Evolutionary conservation across 2,888 invertebrate genomes (phyloP).

Genomic region (Caenorhabditis uteleia): DNA sequence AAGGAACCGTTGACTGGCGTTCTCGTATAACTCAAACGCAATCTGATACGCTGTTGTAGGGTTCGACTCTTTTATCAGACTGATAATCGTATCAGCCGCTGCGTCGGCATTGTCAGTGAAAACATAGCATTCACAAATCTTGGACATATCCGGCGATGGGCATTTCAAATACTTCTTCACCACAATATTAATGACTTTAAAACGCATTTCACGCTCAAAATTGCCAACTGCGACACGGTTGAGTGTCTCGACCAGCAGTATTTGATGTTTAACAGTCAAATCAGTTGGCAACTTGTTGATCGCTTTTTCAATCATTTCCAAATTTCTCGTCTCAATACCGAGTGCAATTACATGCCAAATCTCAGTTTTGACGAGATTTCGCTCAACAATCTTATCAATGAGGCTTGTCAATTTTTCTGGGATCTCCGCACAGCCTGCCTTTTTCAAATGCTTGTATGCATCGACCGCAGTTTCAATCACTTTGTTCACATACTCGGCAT

Average conservation of each 20-base stretch:
- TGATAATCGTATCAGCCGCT: constrained; percentile 18
- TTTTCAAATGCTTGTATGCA: constrained; percentile 15
- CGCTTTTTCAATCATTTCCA: constrained; percentile 93
- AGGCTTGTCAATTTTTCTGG: constrained; percentile 8
- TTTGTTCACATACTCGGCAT: constrained; percentile 34
- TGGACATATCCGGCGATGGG: constrained; percentile 22
- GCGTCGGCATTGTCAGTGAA: constrained; percentile 30
- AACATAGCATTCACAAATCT: constrained; percentile 33
- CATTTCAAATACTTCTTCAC: constrained; percentile 77
- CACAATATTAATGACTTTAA: constrained; percentile 85
- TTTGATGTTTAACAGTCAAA: constrained; percentile 3
- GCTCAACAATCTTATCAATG: constrained; percentile 23
- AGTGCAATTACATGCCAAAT: constrained; percentile 81
- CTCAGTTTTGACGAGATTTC: constrained; percentile 39
- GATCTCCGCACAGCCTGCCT: background rate
- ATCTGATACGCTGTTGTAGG: constrained; percentile 89
- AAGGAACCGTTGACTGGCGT: constrained; percentile 79
- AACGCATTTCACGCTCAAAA: constrained; percentile 90
- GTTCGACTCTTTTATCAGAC: constrained; percentile 20
- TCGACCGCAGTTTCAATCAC: constrained; percentile 33
- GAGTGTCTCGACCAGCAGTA: constrained; percentile 84
- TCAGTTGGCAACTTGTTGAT: constrained; percentile 73
- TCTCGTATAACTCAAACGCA: constrained; percentile 97
- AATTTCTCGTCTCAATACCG: constrained; percentile 91
- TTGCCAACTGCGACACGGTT: constrained; percentile 95